Conservation (phyloP, 2,888 invertebrate genomes). For the Neocrepidodera transversa region DNA sequence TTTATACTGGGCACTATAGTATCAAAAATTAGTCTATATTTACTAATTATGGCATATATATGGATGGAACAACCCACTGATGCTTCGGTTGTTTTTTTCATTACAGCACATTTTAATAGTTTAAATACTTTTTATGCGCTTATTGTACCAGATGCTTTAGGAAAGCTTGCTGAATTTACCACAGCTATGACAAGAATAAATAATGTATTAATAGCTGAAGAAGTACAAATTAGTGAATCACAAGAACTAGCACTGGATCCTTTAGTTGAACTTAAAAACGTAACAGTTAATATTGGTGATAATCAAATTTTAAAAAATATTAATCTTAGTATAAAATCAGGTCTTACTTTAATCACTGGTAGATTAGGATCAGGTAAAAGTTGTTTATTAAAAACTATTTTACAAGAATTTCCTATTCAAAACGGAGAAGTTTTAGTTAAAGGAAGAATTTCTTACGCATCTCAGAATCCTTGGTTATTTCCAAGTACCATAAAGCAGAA, state of each 20-base stretch:
- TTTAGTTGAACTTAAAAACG: slow-evolving; percentile 41
- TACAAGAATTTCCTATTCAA: slow-evolving; percentile 58
- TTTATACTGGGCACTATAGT: slow-evolving; percentile 50
- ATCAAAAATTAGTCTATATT: slow-evolving; percentile 44
- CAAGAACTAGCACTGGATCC: slow-evolving; percentile 37
- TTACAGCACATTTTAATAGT: slow-evolving; percentile 36
- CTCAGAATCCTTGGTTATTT: slow-evolving; percentile 70
- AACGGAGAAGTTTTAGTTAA: slow-evolving; percentile 59
- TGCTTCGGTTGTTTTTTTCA: slow-evolving; percentile 45
- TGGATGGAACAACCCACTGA: slow-evolving; percentile 41
- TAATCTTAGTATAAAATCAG: slow-evolving; percentile 56
- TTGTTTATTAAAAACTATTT: slow-evolving; percentile 57
- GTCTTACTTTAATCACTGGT: slow-evolving; percentile 68
- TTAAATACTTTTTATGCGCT: slow-evolving; percentile 81
- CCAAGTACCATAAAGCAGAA: slow-evolving; percentile 73
- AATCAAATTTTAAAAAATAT: slow-evolving; percentile 57
- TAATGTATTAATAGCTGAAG: slow-evolving; percentile 63
- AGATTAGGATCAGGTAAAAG: slow-evolving; percentile 73
- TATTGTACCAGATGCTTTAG: slow-evolving; percentile 85
- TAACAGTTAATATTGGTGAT: slow-evolving; percentile 47
- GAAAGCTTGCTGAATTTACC: slow-evolving; percentile 78
- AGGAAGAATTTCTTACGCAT: slow-evolving; percentile 65
- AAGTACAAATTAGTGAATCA: slow-evolving; percentile 41
- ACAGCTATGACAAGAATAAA: slow-evolving; percentile 77
- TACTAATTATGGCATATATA: slow-evolving; percentile 46